These are phyloP conservation scores for Euthynnus affinis DNA, from an alignment of 2,797 vertebrate genomes.

Conservation along the genomic window DNA sequence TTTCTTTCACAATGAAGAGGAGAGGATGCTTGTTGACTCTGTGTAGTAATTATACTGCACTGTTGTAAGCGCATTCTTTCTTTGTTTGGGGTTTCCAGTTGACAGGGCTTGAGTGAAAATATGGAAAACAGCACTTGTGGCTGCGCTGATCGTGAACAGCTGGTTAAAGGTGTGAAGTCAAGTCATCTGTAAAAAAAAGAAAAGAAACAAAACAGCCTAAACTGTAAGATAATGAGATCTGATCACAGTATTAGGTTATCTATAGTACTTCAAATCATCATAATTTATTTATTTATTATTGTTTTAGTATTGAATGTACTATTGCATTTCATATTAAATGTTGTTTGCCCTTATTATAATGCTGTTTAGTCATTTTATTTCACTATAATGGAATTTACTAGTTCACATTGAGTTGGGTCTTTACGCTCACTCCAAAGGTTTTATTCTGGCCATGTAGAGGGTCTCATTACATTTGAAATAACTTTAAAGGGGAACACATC, in stretches of 20 bases:
- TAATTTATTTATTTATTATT: too few species aligned
- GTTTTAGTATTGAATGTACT: not conserved
- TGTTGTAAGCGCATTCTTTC: conserved; percentile 59
- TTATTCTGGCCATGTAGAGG: too few species aligned
- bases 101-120: conserved; percentile 12
- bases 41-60: conserved; percentile 54
- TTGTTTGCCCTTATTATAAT: not conserved
- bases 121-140: conserved; percentile 6
- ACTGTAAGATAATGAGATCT: not conserved
- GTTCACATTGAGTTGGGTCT: too few species aligned
- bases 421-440: too few species aligned
- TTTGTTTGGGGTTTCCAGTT: conserved; percentile 52
- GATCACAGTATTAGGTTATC: not conserved
- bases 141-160: not conserved
- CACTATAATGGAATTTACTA: too few species aligned
- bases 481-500: too few species aligned
- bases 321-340: not conserved
- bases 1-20: conserved; percentile 47
- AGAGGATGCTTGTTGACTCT: conserved; percentile 37
- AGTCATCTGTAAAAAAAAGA: not conserved
- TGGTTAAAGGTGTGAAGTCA: conserved; percentile 16
- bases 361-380: not conserved
- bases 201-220: not conserved
- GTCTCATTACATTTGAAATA: too few species aligned
- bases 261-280: not conserved